Conservation (phyloP, 2,888 invertebrate genomes). For the Mystacides longicornis region DNA sequence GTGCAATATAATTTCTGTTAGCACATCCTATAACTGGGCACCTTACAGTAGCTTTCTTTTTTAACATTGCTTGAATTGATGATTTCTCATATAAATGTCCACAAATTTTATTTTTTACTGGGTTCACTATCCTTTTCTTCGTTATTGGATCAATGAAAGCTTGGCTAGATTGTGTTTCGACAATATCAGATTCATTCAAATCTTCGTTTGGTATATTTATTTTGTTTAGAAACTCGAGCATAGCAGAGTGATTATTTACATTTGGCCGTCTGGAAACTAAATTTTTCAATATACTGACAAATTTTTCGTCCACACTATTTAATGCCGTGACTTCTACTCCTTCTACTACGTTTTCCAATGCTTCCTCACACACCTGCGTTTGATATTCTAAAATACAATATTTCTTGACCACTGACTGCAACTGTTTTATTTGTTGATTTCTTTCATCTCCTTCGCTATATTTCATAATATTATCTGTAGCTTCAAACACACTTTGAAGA, state of each 20-base stretch:
- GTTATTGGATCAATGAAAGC: conserved; percentile 15
- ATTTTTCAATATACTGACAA: conserved; percentile 10
- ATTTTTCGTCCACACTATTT: conserved; percentile 7
- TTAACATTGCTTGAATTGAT: conserved; percentile 7
- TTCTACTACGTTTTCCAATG: conserved; percentile 7
- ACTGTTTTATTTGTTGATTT: conserved; percentile 4
- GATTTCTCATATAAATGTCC: conserved; percentile 16
- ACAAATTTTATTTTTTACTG: conserved; percentile 14
- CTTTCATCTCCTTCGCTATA: conserved; percentile 10
- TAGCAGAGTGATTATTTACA: conserved; percentile 2
- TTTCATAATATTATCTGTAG: conserved; percentile 9
- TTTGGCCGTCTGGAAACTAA: conserved; percentile 7
- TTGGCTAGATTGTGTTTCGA: conserved; percentile 9
- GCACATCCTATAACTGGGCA: conserved; percentile 13
- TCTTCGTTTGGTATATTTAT: not conserved
- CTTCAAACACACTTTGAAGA: conserved; percentile 2
- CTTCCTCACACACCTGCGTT: conserved; percentile 10
- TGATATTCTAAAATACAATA: conserved; percentile 14
- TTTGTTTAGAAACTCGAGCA: not conserved
- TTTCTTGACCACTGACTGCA: conserved; percentile 9
- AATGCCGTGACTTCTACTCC: not conserved
- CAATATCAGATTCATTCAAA: conserved; percentile 8
- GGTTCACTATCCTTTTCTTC: conserved; percentile 11
- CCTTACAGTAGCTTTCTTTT: not conserved
- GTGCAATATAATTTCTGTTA: conserved; percentile 3